A percentile compares a stretch with the other conserved stretches of the same genome.
Evolutionary conservation across 2,888 invertebrate genomes (phyloP).

Genomic region (Metallyticus violacea): DNA sequence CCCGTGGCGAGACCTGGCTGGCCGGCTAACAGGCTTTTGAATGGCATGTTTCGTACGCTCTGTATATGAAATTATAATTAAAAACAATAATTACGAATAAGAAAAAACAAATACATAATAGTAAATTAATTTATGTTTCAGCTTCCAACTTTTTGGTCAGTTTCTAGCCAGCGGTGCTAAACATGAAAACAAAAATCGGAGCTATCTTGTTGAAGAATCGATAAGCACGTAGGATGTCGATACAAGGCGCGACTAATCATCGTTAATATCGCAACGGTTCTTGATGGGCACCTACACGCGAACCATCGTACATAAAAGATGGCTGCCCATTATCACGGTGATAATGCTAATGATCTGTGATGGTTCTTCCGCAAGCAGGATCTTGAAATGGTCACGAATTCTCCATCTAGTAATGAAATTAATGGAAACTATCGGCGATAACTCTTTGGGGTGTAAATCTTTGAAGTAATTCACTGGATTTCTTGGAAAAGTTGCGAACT

Average conservation of each 20-base stretch:
- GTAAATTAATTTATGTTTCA: no score
- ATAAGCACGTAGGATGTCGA: background rate
- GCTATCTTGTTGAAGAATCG: background rate
- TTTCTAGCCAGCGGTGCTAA: no score
- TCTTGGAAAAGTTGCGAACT: background rate
- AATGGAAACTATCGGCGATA: background rate
- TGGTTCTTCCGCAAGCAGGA: background rate
- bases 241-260: background rate
- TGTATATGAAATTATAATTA: no score
- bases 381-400: background rate
- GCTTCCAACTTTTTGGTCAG: no score
- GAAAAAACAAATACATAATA: no score
- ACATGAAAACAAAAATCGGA: background rate
- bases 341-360: background rate
- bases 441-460: background rate
- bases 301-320: background rate
- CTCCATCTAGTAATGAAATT: background rate
- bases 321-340: background rate
- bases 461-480: background rate
- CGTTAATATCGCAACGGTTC: background rate
- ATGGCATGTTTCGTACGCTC: no score
- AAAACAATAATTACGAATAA: no score
- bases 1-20: no score
- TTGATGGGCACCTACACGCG: background rate
- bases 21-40: no score